Percentiles rank a stretch among this genome's conserved stretches.
These are phyloP conservation scores for Loriculus beryllinus DNA, from an alignment of 2,797 vertebrate genomes.

Conservation along the genomic window DNA sequence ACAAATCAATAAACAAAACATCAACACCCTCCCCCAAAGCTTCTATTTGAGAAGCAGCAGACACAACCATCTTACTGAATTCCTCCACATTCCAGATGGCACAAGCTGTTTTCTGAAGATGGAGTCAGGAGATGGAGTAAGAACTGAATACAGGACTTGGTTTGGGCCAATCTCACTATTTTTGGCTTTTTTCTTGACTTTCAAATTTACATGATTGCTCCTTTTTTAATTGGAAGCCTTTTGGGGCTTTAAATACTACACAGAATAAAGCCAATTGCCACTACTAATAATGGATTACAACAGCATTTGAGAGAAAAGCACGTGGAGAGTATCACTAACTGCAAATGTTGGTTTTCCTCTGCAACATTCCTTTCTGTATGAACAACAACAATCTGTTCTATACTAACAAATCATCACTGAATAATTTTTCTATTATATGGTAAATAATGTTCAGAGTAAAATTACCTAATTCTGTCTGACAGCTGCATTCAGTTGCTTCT, in stretches of 20 bases:
- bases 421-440: not conserved
- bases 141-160: rapidly evolving
- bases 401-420: not conserved
- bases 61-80: no score
- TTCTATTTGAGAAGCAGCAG: not conserved
- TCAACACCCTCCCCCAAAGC: not conserved
- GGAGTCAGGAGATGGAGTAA: not conserved
- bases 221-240: not conserved
- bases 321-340: not conserved
- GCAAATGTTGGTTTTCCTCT: not conserved
- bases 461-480: not conserved
- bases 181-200: not conserved
- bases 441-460: not conserved
- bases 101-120: not conserved
- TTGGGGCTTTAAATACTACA: not conserved
- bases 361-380: not conserved
- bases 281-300: not conserved
- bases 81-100: not conserved
- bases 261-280: not conserved
- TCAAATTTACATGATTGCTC: not conserved
- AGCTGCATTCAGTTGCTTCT: not conserved
- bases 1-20: not conserved
- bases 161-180: not conserved
- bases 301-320: not conserved
- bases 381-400: not conserved